These are phyloP conservation scores for Riparia riparia DNA, from an alignment of 2,113 vertebrate genomes.

Conservation along the genomic window DNA sequence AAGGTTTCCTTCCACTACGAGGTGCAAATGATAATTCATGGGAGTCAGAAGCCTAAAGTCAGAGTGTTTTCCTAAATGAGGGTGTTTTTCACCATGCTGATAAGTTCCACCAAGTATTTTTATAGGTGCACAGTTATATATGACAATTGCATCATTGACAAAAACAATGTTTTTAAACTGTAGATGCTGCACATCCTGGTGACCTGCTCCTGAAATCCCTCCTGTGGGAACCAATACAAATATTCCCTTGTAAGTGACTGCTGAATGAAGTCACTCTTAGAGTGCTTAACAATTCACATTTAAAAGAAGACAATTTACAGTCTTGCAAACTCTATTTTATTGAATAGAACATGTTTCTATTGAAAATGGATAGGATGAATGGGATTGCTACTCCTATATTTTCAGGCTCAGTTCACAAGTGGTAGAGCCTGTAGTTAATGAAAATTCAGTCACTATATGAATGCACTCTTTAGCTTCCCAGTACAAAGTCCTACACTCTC, in stretches of 20 bases:
- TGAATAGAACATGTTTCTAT: neutral
- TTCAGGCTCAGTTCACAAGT: neutral
- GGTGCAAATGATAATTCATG: neutral
- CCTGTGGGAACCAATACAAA: neutral
- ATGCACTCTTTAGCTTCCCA: neutral
- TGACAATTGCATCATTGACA: neutral
- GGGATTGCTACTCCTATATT: neutral
- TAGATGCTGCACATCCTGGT: neutral
- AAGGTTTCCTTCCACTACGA: neutral
- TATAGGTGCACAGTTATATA: neutral
- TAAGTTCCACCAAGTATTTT: neutral
- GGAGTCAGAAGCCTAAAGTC: neutral
- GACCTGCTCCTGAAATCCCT: neutral
- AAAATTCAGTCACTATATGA: neutral
- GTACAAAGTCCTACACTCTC: accelerated
- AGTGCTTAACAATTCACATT: neutral
- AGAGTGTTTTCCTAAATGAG: neutral
- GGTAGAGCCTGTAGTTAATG: neutral
- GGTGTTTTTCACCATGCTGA: neutral
- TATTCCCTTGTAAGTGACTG: neutral
- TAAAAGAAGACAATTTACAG: neutral
- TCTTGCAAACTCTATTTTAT: neutral
- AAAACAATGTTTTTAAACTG: neutral
- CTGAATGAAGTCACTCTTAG: neutral
- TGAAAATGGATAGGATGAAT: neutral